These are phyloP conservation scores for Accipiter virgatus DNA, from an alignment of 2,113 vertebrate species.

Conservation along the genomic window DNA sequence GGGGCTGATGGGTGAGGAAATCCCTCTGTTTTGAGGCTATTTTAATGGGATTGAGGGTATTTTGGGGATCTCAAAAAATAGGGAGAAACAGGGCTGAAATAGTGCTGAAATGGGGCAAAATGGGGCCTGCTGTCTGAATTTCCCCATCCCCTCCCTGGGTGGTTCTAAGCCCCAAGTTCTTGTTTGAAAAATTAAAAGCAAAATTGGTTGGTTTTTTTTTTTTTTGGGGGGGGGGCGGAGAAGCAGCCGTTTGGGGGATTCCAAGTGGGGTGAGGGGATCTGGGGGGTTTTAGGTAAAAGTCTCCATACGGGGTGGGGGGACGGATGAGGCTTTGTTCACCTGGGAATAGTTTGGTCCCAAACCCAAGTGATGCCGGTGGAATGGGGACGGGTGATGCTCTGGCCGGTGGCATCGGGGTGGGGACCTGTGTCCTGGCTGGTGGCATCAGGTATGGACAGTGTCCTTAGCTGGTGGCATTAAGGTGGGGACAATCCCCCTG, in stretches of 20 bases:
- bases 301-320: rapidly evolving
- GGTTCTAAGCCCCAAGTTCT: too few species aligned
- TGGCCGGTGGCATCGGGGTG: neutral
- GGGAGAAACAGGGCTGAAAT: neutral
- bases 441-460: neutral
- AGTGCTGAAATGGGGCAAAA: neutral
- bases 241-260: too few species aligned
- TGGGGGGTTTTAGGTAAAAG: neutral
- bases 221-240: too few species aligned
- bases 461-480: neutral
- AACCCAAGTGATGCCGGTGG: neutral
- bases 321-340: neutral
- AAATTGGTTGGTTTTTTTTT: too few species aligned
- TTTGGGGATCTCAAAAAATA: neutral
- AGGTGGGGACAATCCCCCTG: neutral
- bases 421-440: neutral
- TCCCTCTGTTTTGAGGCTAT: neutral
- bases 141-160: neutral
- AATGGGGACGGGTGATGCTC: neutral
- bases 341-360: neutral
- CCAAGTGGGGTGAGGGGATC: neutral
- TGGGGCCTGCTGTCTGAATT: neutral
- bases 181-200: too few species aligned
- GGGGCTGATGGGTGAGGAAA: neutral
- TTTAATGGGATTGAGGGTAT: neutral